These are phyloP conservation scores for Alectura lathami DNA, from an alignment of 2,113 vertebrate genomes.

Conservation along the genomic window DNA sequence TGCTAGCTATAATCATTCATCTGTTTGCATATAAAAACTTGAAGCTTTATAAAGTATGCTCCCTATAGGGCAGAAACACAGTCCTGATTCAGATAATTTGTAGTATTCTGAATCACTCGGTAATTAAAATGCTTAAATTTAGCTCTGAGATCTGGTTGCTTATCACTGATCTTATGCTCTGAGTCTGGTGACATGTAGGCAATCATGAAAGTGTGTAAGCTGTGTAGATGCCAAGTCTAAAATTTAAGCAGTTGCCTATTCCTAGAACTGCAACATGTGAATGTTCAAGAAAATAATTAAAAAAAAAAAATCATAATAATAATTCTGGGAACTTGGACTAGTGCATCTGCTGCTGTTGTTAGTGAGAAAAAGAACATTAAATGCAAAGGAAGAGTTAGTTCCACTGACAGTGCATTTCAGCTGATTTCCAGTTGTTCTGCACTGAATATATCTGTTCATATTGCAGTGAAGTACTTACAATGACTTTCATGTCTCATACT, in stretches of 20 bases:
- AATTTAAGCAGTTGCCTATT: not conserved
- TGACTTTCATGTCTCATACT: not conserved
- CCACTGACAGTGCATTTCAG: not conserved
- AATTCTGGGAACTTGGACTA: not conserved
- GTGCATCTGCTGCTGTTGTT: conserved; percentile 15
- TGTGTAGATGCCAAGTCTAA: not conserved
- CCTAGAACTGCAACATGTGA: not conserved
- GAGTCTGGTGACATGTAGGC: not conserved
- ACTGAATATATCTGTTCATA: conserved; percentile 18
- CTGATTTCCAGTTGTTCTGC: conserved; percentile 48
- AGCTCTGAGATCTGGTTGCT: not conserved
- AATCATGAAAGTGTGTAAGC: not conserved
- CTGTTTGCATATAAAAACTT: not conserved
- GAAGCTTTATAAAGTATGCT: not conserved
- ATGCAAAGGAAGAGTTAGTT: conserved; percentile 7
- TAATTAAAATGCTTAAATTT: not conserved
- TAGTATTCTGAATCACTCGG: not conserved
- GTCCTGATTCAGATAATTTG: not conserved
- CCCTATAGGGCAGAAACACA: not conserved
- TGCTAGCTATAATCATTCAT: not conserved
- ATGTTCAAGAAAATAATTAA: not conserved
- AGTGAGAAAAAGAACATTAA: conserved; percentile 20
- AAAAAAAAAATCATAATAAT: not conserved
- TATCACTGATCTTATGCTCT: not conserved
- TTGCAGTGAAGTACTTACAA: conserved; percentile 9